Conservation (phyloP, 2,888 invertebrate species). For the Psylliodes chrysocephalus region DNA sequence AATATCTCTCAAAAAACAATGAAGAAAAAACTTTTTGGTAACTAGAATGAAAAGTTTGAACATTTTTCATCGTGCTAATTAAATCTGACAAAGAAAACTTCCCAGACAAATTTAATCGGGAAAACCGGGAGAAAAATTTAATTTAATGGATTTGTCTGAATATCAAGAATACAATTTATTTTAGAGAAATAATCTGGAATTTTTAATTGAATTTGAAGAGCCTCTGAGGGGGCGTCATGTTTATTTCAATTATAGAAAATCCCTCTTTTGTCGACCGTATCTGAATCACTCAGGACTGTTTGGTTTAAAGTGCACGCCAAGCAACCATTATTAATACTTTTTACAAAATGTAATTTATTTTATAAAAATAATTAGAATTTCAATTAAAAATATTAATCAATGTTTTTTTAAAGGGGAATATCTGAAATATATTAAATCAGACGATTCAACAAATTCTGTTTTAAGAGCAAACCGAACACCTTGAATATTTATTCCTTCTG, state of each 20-base stretch:
- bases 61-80: slow-evolving; percentile 50
- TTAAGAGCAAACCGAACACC: too few species aligned
- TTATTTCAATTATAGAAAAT: slow-evolving; percentile 61
- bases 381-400: too few species aligned
- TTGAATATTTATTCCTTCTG: too few species aligned
- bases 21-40: slow-evolving; percentile 15
- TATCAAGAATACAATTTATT: slow-evolving; percentile 52
- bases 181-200: slow-evolving; percentile 54
- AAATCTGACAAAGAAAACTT: slow-evolving; percentile 46
- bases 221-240: slow-evolving; percentile 60
- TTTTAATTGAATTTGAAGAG: slow-evolving; percentile 59
- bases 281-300: too few species aligned
- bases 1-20: slow-evolving; percentile 13
- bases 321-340: too few species aligned
- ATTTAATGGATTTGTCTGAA: slow-evolving; percentile 38
- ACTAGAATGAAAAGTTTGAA: slow-evolving; percentile 30
- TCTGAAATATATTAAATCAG: too few species aligned
- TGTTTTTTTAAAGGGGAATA: too few species aligned
- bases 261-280: slow-evolving; percentile 53
- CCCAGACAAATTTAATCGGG: slow-evolving; percentile 36
- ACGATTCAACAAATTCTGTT: too few species aligned
- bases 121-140: slow-evolving; percentile 29
- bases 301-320: too few species aligned
- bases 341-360: too few species aligned
- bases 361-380: too few species aligned